phyloP scores from a whole-genome alignment of 2,797 vertebrate genomes.

The Malurus splendens region DNA sequence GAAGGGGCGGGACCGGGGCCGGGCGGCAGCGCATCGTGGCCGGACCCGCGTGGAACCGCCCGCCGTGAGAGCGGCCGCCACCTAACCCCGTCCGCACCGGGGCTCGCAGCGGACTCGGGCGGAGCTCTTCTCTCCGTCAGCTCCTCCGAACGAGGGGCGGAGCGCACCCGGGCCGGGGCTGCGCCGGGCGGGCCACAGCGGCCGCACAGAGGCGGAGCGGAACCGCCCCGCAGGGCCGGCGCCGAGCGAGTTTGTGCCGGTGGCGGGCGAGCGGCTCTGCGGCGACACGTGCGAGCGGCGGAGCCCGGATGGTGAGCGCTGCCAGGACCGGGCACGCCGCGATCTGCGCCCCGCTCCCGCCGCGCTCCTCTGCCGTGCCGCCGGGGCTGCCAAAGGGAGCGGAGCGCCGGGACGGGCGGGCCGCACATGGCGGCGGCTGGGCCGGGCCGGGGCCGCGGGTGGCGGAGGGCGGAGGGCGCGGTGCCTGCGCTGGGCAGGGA shows the following conservation, averaged over 20 bases:
- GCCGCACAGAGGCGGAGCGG: not conserved
- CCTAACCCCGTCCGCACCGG: not conserved
- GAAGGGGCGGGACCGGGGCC: no score
- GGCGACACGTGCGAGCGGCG: not conserved
- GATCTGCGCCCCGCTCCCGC: not conserved
- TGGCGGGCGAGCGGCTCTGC: not conserved
- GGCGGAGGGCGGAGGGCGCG: not conserved
- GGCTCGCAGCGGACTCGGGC: not conserved
- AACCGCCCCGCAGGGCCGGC: not conserved
- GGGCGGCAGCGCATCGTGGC: not conserved
- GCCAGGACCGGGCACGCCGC: not conserved
- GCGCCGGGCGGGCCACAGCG: not conserved
- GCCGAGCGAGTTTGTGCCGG: not conserved
- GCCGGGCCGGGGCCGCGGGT: not conserved
- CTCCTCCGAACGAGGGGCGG: not conserved
- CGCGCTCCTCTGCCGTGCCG: not conserved
- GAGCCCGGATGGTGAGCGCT: not conserved
- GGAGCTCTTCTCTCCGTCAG: not conserved
- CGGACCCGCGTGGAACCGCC: not conserved
- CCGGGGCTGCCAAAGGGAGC: not conserved
- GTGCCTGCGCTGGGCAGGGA: not conserved
- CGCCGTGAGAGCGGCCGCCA: not conserved
- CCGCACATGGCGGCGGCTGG: not conserved
- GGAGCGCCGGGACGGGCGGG: not conserved
- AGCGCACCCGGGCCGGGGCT: not conserved